Evolutionary conservation across 2,113 vertebrate genomes (phyloP).

Genomic region (Brienomyrus brachyistius): DNA sequence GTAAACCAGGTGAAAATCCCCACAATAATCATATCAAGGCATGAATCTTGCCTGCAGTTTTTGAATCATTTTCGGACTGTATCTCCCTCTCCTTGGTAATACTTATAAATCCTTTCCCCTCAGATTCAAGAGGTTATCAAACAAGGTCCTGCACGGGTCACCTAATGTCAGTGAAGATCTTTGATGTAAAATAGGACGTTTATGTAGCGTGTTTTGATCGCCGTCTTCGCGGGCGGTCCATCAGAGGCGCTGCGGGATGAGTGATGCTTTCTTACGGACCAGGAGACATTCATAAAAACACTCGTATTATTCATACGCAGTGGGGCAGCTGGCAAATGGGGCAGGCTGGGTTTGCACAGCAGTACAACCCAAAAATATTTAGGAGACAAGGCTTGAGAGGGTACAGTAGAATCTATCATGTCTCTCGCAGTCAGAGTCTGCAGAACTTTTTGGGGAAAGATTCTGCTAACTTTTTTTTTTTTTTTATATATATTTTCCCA

Average conservation of each 20-base stretch:
- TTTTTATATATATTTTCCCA: neutral
- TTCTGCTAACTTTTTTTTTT: neutral
- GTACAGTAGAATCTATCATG: neutral
- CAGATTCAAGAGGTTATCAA: neutral
- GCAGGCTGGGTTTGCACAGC: neutral
- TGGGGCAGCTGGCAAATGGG: neutral
- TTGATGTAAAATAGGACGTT: neutral
- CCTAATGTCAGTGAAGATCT: neutral
- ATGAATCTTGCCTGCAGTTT: neutral
- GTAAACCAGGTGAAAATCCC: neutral
- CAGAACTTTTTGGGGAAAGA: neutral
- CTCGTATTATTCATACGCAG: neutral
- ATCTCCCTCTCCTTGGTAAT: neutral
- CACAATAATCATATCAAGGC: neutral
- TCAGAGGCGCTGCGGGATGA: neutral
- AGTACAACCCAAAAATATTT: neutral
- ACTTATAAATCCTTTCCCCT: neutral
- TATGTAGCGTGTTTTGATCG: neutral
- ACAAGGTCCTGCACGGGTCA: neutral
- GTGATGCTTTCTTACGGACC: neutral
- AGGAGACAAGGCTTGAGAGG: neutral
- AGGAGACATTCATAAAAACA: neutral
- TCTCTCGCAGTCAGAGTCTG: neutral
- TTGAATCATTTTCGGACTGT: neutral
- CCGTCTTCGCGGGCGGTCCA: neutral